A percentile compares a stretch with the other conserved stretches of the same genome.
phyloP scores from a whole-genome alignment of 1,140 invertebrate species.

The Acromyrmex echinatior region DNA sequence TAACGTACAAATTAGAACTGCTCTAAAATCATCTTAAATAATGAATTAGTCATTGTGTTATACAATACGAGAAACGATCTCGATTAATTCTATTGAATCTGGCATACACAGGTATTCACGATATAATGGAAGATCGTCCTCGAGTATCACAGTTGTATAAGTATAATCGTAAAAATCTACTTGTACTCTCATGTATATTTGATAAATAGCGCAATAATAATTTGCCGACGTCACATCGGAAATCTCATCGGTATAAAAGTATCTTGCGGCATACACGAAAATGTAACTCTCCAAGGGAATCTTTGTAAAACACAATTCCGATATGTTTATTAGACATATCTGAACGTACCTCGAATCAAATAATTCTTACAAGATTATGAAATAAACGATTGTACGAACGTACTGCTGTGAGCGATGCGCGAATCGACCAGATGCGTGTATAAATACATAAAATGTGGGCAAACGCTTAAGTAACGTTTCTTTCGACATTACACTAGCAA shows the following conservation, averaged over 20 bases:
- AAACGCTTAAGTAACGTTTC: conserved; percentile 63
- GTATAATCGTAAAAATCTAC: conserved; percentile 7
- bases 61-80: not conserved
- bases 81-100: not conserved
- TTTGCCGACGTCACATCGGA: not conserved
- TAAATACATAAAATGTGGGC: conserved; percentile 33
- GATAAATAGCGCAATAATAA: conserved; percentile 2
- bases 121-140: conserved; percentile 9
- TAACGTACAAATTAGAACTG: conserved; percentile 23
- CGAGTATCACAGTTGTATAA: conserved; percentile 23
- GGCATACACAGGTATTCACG: conserved; percentile 13
- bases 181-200: not conserved
- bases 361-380: not conserved
- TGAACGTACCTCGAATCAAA: conserved; percentile 4
- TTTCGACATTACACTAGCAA: conserved; percentile 60
- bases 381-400: conserved; percentile 1
- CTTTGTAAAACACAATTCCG: conserved; percentile 10
- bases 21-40: not conserved
- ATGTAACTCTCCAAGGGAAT: not conserved
- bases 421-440: conserved; percentile 20
- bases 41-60: not conserved
- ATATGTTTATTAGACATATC: conserved; percentile 7
- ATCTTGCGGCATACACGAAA: not conserved
- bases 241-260: not conserved
- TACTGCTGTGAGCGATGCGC: conserved; percentile 36